Base-by-base conservation (phyloP, 2,797 vertebrate species). In the Eulemur coronatus region DNA sequence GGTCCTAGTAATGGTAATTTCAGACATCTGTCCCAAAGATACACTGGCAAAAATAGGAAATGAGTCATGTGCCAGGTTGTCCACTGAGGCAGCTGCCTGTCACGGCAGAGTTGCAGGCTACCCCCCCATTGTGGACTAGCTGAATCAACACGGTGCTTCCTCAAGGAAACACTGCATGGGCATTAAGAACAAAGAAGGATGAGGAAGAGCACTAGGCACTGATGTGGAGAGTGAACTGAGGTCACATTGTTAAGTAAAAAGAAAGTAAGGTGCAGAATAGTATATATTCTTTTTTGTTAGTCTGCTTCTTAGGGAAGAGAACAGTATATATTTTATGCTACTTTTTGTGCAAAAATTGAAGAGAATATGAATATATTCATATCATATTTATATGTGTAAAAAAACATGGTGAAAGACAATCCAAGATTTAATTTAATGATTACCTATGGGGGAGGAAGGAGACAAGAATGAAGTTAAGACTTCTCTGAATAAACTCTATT, bases 201-300 rank as follows among this genome's bases (percentile, higher is more conserved):
- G 30, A 7, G 17, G 65, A 67, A 0, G 3, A 78, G 46, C 22
- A 61, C 0, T 1, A 15, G 0, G 5, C 33, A 65, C 70, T 22
- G 18, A 38, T 2, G 24, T 0, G 8, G 7, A 61, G 22, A 61
- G 17, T 5, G 17, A 48, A 70, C 69, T 30, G 46, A 55, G 30
- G 10, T 5, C 55, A 26, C 1, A 20, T 33, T 10, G 52, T 24
- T 26, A 5, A 70, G 26, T 12, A 12, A 70, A 38, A 70, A 61
- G n/a, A 17, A 57, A 76, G 1, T 30, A 57, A 70, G 52, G 69
- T 63, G 46, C 4, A 48, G 67, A 76, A 41, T 0, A 48, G 3
- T 43, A 35, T 28, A 28, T 35, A 26, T 26, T 76, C 33, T n/a
- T 65, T 59, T 28, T 59, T 1, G 4, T 26, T 28, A 59, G 10